Base-by-base conservation (phyloP, 1,140 invertebrate species). In the Neuroterus valhalla region DNA sequence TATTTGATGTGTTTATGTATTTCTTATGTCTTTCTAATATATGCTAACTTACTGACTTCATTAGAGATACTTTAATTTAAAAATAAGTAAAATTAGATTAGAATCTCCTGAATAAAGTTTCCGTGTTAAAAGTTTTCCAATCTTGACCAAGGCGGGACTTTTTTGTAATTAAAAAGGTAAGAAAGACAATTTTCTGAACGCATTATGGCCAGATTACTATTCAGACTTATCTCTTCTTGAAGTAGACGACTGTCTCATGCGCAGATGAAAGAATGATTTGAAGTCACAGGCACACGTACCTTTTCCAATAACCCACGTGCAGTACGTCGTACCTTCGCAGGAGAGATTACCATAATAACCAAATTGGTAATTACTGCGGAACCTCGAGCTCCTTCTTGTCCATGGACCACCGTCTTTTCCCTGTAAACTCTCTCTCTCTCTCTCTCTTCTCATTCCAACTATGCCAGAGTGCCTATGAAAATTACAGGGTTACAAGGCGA, bases 281-380 rank as follows among this genome's bases (percentile, higher is more conserved):
- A 26, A 70, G 14, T 23, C 72, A 52, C 66, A 46, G 45, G 76
- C 71, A 71, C 55, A 50, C 48, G 17, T 50, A 10, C 21, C 15
- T 62, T 14, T 31, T 26, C 55, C 71, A 72, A 73, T 71, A 76
- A 78, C 73, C 71, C 75, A 79, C 75, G 77, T 69, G 66, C 70
- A 74, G n/a, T 46, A 77, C 70, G 50, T 62, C 75, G 68, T 77
- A 81, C 66, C 77, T 79, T 81, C 69, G 70, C 68, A 76, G 68
- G 68, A 76, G 42, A 72, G 73, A 83, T 84, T 77, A 83, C 76
- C 71, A 70, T 84, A 79, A 83, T 83, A 82, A 79, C 77, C 73
- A 79, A 79, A 83, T 83, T 80, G 79, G 79, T 83, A 81, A 84
- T 84, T 84, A 82, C 82, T 74, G 73, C 72, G 55, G 76, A 80